Base-by-base conservation (phyloP, 2,797 vertebrate species). In the Hylomyscus alleni region DNA sequence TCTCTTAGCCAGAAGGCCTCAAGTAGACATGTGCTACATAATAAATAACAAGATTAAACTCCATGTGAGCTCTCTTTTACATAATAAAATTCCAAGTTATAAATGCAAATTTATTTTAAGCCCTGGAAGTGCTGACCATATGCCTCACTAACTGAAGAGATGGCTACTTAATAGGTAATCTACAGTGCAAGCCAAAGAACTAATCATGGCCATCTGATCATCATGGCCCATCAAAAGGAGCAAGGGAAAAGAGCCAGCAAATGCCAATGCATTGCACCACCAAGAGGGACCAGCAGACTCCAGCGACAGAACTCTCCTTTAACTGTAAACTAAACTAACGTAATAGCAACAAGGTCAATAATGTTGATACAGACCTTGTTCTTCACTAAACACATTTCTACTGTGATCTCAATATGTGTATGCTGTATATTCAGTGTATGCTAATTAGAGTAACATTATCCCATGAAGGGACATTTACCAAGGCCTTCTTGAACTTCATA, bases 1-100 rank as follows among this genome's bases (percentile, higher is more conserved):
- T 90, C 40, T 89, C 92, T n/a, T 52, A 83, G 65, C 86, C 95
- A 76, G 93, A 96, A 89, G n/a, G 91, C 95, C 67, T 92, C 56
- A 80, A 40, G 58, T 29, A 88, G 77, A 96, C 22, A 50, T 92
- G 93, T n/a, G 62, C 83, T 87, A 95, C 89, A 90, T 93, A 73
- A 93, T 52, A 94, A 97, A 90, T 93, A 96, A 94, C 22, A 73
- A 89, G 65, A 91, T 93, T 82, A 94, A 94, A 83, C 62, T 75
- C 76, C 58, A 3, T 80, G 31, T 26, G 89, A 94, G 83, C 73
- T 72, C 69, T 89, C 94, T 95, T 97, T 96, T 95, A 94, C 95
- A 97, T 98, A 97, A 98, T 97, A 96, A 97, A 95, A 97, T 97
- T 94, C 89, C 94, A 96, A 95, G 89, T 98, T 97, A 95, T 94